These are phyloP conservation scores for Sipunculus nudus DNA, from an alignment of 2,888 invertebrate species.

Conservation along the genomic window DNA sequence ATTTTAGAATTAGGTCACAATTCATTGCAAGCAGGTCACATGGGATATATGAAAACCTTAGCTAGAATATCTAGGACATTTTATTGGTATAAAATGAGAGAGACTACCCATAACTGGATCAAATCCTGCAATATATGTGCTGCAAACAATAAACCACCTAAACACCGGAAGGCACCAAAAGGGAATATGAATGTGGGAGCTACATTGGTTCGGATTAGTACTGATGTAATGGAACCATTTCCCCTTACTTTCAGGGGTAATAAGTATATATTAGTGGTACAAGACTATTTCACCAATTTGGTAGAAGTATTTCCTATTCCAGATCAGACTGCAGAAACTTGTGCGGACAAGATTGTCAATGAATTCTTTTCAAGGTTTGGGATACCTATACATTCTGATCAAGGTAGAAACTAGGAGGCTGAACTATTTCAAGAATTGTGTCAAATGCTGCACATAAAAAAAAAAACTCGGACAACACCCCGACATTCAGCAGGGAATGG, in stretches of 20 bases:
- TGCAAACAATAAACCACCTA: constrained; percentile 18
- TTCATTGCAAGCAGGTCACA: constrained; percentile 20
- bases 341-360: constrained; percentile 28
- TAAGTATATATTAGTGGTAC: constrained; percentile 33
- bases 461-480: constrained; percentile 29
- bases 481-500: constrained; percentile 34
- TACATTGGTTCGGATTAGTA: constrained; percentile 25
- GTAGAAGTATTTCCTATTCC: constrained; percentile 26
- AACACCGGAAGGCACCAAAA: constrained; percentile 17
- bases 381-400: constrained; percentile 24
- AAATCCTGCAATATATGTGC: constrained; percentile 25
- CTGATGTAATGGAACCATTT: constrained; percentile 35
- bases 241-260: constrained; percentile 33
- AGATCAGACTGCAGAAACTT: constrained; percentile 32
- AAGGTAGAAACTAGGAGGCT: constrained; percentile 34
- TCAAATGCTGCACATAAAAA: constrained; percentile 28
- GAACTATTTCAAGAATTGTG: constrained; percentile 39
- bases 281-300: constrained; percentile 37
- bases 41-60: constrained; percentile 26
- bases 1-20: constrained; percentile 20
- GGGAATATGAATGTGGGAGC: constrained; percentile 26
- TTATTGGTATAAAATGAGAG: constrained; percentile 27
- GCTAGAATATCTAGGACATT: constrained; percentile 14
- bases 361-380: constrained; percentile 33
- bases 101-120: constrained; percentile 22